phyloP scores from a whole-genome alignment of 2,797 vertebrate genomes.

The Halcyon badia region DNA sequence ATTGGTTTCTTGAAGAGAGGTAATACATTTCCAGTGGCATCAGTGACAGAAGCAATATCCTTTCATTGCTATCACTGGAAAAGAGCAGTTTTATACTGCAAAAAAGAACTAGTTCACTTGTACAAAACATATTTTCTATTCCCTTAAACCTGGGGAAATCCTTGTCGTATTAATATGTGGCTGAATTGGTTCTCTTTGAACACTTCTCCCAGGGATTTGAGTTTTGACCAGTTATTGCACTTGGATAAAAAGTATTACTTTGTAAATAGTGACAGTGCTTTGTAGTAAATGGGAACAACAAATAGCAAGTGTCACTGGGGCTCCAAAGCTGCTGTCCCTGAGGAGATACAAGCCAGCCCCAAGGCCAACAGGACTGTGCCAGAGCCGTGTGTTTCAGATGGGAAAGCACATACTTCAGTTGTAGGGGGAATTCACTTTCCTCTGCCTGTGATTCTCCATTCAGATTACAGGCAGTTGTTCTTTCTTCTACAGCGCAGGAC shows the following conservation, averaged over 20 bases:
- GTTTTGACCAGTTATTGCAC: slow-evolving; percentile 29
- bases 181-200: slow-evolving; percentile 48
- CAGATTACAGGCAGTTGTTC: not conserved
- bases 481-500: fast-evolving
- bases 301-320: not conserved
- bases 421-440: not conserved
- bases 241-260: not conserved
- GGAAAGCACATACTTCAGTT: not conserved
- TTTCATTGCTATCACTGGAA: slow-evolving; percentile 55
- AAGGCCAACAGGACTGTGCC: not conserved
- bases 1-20: slow-evolving; percentile 15
- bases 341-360: not conserved
- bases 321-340: not conserved
- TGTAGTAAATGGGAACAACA: slow-evolving; percentile 34
- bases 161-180: slow-evolving; percentile 18
- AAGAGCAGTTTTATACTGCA: slow-evolving; percentile 22
- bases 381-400: not conserved
- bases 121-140: slow-evolving; percentile 29
- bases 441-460: not conserved
- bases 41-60: slow-evolving; percentile 69
- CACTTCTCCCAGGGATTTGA: slow-evolving; percentile 37
- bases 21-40: slow-evolving; percentile 60
- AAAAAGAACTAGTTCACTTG: slow-evolving; percentile 21
- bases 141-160: slow-evolving; percentile 51
- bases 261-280: slow-evolving; percentile 29